Percentiles rank a stretch among this genome's conserved stretches.
Conservation (phyloP, 2,888 invertebrate species). For the Chloroclystis v-ata region DNA sequence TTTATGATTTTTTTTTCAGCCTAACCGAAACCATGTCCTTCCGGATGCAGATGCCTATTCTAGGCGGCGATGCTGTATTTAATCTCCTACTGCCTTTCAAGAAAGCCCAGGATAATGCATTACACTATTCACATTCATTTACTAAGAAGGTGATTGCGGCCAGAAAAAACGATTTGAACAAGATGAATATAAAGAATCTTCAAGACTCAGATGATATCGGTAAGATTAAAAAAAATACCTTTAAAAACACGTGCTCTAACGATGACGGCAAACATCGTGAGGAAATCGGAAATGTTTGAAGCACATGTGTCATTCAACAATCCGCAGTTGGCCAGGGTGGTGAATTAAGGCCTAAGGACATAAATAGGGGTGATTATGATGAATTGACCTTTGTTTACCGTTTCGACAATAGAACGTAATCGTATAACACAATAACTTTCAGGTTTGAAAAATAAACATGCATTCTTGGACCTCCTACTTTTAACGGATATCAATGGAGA, state of each 20-base stretch:
- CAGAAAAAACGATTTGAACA: constrained; percentile 51
- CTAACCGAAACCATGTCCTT: constrained; percentile 40
- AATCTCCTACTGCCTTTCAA: constrained; percentile 76
- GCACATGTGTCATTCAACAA: too few relatives aligned
- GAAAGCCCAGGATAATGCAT: constrained; percentile 68
- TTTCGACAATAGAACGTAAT: too few relatives aligned
- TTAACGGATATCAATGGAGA: constrained; percentile 79
- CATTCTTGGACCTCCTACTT: constrained; percentile 83
- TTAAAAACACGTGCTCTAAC: too few relatives aligned
- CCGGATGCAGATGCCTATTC: constrained; percentile 56
- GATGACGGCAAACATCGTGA: too few relatives aligned
- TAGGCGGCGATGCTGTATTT: constrained; percentile 50
- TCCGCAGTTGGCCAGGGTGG: too few relatives aligned
- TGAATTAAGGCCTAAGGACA: too few relatives aligned
- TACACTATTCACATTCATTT: constrained; percentile 63
- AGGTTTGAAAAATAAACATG: constrained; percentile 80
- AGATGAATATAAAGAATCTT: constrained; percentile 40
- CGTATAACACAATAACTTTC: too few relatives aligned
- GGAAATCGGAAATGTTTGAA: too few relatives aligned
- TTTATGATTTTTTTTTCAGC: constrained; percentile 34
- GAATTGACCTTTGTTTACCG: too few relatives aligned
- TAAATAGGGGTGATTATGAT: too few relatives aligned
- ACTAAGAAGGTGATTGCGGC: constrained; percentile 65
- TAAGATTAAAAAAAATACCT: constrained; percentile 29
- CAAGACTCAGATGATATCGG: constrained; percentile 44